phyloP scores from a whole-genome alignment of 1,140 invertebrate genomes.

The Cydia splendana region DNA sequence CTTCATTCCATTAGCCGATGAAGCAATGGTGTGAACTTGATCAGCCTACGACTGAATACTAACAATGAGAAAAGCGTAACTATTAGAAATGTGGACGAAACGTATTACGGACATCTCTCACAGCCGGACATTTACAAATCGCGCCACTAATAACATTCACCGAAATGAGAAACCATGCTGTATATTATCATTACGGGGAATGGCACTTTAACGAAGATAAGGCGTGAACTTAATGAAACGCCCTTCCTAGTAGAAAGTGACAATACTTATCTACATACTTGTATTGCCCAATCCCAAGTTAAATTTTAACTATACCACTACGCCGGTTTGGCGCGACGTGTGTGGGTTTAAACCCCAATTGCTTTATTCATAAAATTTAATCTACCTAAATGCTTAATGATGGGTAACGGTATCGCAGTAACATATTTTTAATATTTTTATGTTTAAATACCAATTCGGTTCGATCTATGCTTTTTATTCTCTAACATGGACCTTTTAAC shows the following conservation, averaged over 20 bases:
- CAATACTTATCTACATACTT: background rate
- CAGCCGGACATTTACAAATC: conserved; percentile 42
- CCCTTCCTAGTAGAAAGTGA: conserved; percentile 9
- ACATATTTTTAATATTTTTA: background rate
- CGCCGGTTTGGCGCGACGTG: background rate
- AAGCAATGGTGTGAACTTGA: conserved; percentile 19
- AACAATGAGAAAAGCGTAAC: conserved; percentile 24
- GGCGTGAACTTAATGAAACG: conserved; percentile 22
- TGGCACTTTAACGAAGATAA: conserved; percentile 37
- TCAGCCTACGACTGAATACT: background rate
- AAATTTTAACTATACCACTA: background rate
- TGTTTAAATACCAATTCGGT: background rate
- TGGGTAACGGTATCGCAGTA: background rate
- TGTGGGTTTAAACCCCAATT: background rate
- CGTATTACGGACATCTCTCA: conserved; percentile 44
- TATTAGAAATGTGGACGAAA: conserved; percentile 42
- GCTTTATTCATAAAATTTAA: background rate
- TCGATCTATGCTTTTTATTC: background rate
- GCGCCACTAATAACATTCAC: conserved; percentile 44
- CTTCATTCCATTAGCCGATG: conserved; percentile 41
- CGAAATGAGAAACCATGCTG: conserved; percentile 34
- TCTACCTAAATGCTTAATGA: background rate
- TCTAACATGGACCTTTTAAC: background rate
- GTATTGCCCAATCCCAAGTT: background rate
- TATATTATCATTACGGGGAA: conserved; percentile 42